A percentile compares a stretch with the other conserved stretches of the same genome.
Conservation (phyloP, 2,888 invertebrate genomes). For the Synergus gifuensis region DNA sequence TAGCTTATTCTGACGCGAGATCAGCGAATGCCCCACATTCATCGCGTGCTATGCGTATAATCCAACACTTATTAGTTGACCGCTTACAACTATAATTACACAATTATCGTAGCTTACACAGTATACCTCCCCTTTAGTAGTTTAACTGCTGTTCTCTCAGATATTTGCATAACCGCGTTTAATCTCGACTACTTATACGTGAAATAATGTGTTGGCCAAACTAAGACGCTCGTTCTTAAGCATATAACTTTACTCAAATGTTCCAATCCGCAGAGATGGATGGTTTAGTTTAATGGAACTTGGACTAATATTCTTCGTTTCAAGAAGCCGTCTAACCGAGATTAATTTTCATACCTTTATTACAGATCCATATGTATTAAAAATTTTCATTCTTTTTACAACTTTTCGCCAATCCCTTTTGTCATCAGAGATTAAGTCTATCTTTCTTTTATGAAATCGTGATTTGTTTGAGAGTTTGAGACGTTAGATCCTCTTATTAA, state of each 20-base stretch:
- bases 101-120: conserved; percentile 18
- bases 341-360: neutral
- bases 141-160: conserved; percentile 4
- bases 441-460: no score
- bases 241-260: neutral
- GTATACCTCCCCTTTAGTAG: conserved; percentile 7
- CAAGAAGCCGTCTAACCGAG: no score
- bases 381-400: neutral
- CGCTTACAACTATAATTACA: conserved; percentile 24
- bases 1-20: conserved; percentile 17
- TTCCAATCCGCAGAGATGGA: neutral
- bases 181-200: conserved; percentile 1
- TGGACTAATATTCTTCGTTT: neutral
- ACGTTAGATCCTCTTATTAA: no score
- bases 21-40: conserved; percentile 20
- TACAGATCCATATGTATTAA: no score
- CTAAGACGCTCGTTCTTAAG: neutral
- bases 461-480: no score
- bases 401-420: no score
- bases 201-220: conserved; percentile 1
- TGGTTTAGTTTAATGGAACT: conserved; percentile 38
- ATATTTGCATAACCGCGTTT: conserved; percentile 31
- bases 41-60: conserved; percentile 25
- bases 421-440: no score
- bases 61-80: conserved; percentile 33